phyloP scores from a whole-genome alignment of 2,888 invertebrate species.

The Troides oblongomaculatus region DNA sequence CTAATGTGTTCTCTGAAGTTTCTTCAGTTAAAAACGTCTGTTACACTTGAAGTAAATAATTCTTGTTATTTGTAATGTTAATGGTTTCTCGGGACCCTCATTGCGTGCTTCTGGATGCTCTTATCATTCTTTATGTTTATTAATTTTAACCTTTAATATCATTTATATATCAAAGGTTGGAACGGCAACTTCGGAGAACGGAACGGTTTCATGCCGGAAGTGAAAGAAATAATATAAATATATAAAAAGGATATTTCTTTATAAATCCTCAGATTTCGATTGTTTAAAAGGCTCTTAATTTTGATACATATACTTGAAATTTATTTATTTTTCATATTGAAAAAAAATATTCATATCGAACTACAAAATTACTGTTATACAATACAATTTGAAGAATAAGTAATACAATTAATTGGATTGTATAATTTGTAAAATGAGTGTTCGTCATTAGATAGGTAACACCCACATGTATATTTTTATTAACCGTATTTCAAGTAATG shows the following conservation, averaged over 20 bases:
- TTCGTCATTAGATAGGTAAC: too few species aligned
- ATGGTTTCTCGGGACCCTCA: conserved; percentile 28
- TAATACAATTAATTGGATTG: too few species aligned
- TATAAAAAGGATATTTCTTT: background rate
- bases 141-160: background rate
- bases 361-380: too few species aligned
- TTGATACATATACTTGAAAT: too few species aligned
- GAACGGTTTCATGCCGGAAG: background rate
- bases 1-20: conserved; percentile 2
- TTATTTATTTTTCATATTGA: too few species aligned
- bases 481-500: background rate
- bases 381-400: too few species aligned
- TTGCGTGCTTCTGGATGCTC: conserved; percentile 32
- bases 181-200: background rate
- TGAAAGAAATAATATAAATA: background rate
- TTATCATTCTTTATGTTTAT: conserved; percentile 1
- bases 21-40: conserved; percentile 1
- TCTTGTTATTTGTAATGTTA: conserved; percentile 12
- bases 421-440: too few species aligned
- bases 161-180: conserved; percentile 1
- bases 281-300: background rate
- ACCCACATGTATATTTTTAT: background rate
- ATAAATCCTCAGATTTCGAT: background rate
- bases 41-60: conserved; percentile 9
- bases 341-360: too few species aligned